Evolutionary conservation across 2,797 vertebrate species (phyloP), one percentile per base, ranked within the genome.

Genomic region (Microctenopoma lineatum): DNA sequence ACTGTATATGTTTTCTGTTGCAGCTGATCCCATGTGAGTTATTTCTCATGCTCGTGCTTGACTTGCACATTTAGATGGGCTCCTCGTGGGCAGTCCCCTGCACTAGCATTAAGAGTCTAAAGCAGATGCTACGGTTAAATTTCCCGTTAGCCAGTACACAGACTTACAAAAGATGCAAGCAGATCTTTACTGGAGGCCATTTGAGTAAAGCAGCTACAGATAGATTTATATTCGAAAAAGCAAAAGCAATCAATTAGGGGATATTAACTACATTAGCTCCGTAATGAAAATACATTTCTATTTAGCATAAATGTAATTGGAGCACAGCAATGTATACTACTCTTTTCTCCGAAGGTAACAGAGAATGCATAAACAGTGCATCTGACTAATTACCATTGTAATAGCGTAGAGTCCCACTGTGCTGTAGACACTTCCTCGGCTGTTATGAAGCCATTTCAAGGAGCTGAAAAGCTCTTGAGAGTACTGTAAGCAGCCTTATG

Each of bases 301-400:
- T 78, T 69, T 46, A 71, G 59, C 47, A 29, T 38, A 46, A 60
- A 34, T 76, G 39, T 72, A 64, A 69, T 56, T 59, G 51, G 55
- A 77, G 44, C 44, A 52, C 15, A 25, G 56, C 63, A 46, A 63
- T 54, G 56, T 47, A 41, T 55, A 21, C 32, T 26, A 50, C 11
- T 70, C 39, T 59, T 50, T 72, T 69, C 47, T 70, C 21, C 11
- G 26, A 46, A 59, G 54, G 29, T 29, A 53, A 42, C n/a, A 29
- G 60, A 55, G 50, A 62, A 70, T 59, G 58, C 62, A 56, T 45
- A 77, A 78, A 75, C n/a, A 53, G 29, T 21, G 16, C 59, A 81
- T 84, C 73, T 66, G 55, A 64, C 64, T 82, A 66, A 88, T 88
- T 82, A 77, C 18, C 62, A n/a, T 75, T 46, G 55, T 74, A 77